These are phyloP conservation scores for Menidia menidia DNA, from an alignment of 2,797 vertebrate genomes.

Conservation along the genomic window DNA sequence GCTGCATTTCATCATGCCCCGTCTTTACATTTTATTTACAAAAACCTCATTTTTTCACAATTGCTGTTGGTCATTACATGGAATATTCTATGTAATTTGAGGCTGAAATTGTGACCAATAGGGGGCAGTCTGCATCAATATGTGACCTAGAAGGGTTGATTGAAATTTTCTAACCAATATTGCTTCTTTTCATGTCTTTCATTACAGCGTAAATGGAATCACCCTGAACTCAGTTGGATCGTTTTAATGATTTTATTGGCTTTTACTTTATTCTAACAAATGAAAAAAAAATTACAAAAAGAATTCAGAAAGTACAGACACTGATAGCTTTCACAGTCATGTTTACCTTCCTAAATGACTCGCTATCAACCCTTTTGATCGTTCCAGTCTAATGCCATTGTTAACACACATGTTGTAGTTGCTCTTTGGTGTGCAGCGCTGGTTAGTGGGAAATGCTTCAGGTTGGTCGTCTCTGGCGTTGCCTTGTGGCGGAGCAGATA, in stretches of 20 bases:
- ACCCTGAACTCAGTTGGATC: slow-evolving; percentile 2
- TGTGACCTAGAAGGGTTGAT: too few relatives aligned
- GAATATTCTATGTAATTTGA: not conserved
- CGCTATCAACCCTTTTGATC: slow-evolving; percentile 11
- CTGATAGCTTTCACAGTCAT: not conserved
- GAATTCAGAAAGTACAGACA: slow-evolving; percentile 37
- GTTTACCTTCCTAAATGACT: not conserved
- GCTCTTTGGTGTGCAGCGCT: slow-evolving; percentile 45
- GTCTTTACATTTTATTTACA: too few relatives aligned
- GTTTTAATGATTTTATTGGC: slow-evolving; percentile 30
- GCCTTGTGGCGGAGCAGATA: slow-evolving; percentile 16
- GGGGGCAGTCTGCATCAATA: slow-evolving; percentile 7
- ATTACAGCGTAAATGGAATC: not conserved
- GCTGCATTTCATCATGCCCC: too few relatives aligned
- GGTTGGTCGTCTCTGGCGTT: slow-evolving; percentile 28
- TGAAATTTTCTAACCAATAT: too few relatives aligned
- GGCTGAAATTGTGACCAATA: not conserved
- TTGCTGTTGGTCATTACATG: not conserved
- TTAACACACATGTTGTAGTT: not conserved
- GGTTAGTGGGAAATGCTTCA: slow-evolving; percentile 13
- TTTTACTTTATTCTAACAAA: slow-evolving; percentile 33
- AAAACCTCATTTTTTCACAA: too few relatives aligned
- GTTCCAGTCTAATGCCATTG: slow-evolving; percentile 26
- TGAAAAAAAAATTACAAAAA: slow-evolving; percentile 30
- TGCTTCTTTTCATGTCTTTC: too few relatives aligned